Percentiles rank a stretch among this genome's conserved stretches.
phyloP scores from a whole-genome alignment of 1,140 invertebrate genomes.

The Conus ventricosus region DNA sequence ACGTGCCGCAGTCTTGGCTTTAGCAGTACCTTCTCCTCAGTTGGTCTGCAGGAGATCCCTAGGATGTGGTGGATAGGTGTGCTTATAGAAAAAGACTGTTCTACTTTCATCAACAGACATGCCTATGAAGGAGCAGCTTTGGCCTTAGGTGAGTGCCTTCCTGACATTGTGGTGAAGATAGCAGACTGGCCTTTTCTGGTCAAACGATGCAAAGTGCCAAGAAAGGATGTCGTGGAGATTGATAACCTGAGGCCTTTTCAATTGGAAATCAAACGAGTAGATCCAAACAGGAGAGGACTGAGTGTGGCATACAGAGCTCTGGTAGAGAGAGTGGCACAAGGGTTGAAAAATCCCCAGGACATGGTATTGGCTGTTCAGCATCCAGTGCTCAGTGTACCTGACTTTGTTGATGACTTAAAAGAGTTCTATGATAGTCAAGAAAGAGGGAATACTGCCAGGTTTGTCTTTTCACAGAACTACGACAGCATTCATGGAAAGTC shows the following conservation, averaged over 20 bases:
- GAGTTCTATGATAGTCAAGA: background rate
- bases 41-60: background rate
- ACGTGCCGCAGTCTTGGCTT: background rate
- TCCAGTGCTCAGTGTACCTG: background rate
- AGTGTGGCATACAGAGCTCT: background rate
- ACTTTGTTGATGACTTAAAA: background rate
- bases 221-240: background rate
- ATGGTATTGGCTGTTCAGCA: constrained; percentile 10
- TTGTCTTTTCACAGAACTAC: background rate
- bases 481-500: background rate
- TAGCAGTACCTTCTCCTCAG: background rate
- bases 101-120: background rate
- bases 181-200: background rate
- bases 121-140: constrained; percentile 5
- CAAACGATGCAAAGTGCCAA: background rate
- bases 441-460: background rate
- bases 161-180: background rate
- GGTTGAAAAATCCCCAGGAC: background rate
- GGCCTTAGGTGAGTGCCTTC: background rate
- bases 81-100: background rate
- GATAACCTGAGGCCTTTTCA: background rate
- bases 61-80: background rate
- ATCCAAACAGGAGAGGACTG: no score
- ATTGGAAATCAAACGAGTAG: background rate
- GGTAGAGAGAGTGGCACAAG: background rate